Evolutionary conservation across 2,888 invertebrate species (phyloP).

Genomic region (Hydrotaea diabolus): DNA sequence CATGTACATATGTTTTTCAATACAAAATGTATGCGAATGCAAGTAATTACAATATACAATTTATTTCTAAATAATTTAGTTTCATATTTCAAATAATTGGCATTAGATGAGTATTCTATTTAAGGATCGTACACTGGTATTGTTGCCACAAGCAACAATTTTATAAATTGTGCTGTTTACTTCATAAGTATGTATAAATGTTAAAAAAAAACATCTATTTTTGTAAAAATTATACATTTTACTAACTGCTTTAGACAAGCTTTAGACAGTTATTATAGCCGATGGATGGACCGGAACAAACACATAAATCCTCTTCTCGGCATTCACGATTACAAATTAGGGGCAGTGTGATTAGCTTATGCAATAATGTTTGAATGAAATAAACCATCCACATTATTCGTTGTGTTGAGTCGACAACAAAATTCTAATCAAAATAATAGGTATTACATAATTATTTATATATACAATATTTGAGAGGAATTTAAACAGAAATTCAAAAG

Average conservation of each 20-base stretch:
- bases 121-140: slow-evolving; percentile 77
- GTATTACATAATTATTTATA: slow-evolving; percentile 28
- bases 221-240: background rate
- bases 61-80: slow-evolving; percentile 65
- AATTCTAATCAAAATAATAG: slow-evolving; percentile 40
- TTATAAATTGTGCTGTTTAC: slow-evolving; percentile 32
- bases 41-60: slow-evolving; percentile 52
- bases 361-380: slow-evolving; percentile 48
- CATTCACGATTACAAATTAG: slow-evolving; percentile 30
- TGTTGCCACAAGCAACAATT: slow-evolving; percentile 68
- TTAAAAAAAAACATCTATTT: background rate
- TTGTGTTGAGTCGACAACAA: slow-evolving; percentile 68
- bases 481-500: background rate
- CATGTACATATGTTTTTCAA: slow-evolving; percentile 19
- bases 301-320: slow-evolving; percentile 10
- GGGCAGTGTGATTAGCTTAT: slow-evolving; percentile 79
- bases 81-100: slow-evolving; percentile 70
- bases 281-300: background rate
- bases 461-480: slow-evolving; percentile 54
- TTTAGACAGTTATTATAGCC: too few species aligned
- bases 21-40: background rate
- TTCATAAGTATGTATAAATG: background rate
- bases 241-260: slow-evolving; percentile 3
- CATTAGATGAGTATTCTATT: slow-evolving; percentile 75
- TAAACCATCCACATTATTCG: slow-evolving; percentile 71